Evolutionary conservation across 2,888 invertebrate genomes (phyloP), one percentile per base, ranked within the genome.

Genomic region (Rhamnusium bicolor): DNA sequence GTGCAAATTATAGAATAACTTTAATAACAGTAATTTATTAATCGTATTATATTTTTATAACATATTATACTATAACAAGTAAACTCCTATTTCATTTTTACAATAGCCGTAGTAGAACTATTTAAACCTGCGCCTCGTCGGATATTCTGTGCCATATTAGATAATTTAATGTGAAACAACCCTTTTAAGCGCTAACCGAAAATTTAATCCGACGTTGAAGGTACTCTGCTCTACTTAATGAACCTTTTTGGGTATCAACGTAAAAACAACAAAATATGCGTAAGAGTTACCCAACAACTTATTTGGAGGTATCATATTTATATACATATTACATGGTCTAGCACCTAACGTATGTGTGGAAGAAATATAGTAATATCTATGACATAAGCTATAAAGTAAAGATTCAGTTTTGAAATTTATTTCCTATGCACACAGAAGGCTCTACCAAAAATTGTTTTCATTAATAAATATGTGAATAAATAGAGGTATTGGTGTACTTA

Each of bases 171-270:
- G 12, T 51, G 51, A 51, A 18, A 19, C 51, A 16, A 51, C 51
- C 51, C 51, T 51, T 18, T 19, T 51, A 18, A 51, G 19, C 18
- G 18, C 5, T 51, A 51, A 51, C 51, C 19, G 18, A 18, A 51
- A 47, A 51, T 51, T 16, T 51, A 51, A 51, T 51, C 51, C 51
- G 51, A 51, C 51, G 18, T 8, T 51, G 51, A 51, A 51, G 51
- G 51, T 51, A 10, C 51, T 51, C 18, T 5, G 51, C 51, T 19
- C 51, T 51, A 8, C 6, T 51, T 51, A 10, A 51, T 51, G 19
- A 18, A 10, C 19, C 18, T 51, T 51, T 51, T 16, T 51, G 19
- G 19, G 10, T 51, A 16, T 16, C 18, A 8, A 19, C 1, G 19
- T 4, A 51, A 51, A 19, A 51, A 51, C 18, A 49, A 16, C 49